Conservation (phyloP, 2,888 invertebrate genomes). For the Volucella inanis region DNA sequence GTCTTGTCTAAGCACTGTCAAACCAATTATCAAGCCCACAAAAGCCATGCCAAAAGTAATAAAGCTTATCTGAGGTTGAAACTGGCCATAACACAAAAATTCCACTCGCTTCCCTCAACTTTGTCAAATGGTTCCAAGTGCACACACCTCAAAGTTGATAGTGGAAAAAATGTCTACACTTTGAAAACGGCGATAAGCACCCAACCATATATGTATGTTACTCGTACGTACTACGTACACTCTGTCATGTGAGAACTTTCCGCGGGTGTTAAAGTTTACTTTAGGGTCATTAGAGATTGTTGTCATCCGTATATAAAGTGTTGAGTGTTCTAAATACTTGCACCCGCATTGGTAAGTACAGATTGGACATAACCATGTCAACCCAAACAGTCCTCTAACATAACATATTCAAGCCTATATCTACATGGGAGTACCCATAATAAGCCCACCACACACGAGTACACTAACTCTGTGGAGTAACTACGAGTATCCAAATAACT, state of each 20-base stretch:
- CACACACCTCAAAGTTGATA: constrained; percentile 34
- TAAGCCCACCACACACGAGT: too few relatives aligned
- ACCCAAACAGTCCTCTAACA: not conserved
- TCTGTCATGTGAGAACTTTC: constrained; percentile 6
- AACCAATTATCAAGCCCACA: constrained; percentile 37
- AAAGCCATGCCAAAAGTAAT: constrained; percentile 54
- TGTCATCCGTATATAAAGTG: constrained; percentile 29
- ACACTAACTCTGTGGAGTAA: too few relatives aligned
- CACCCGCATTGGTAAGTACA: not conserved
- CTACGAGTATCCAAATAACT: not conserved
- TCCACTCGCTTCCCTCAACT: not conserved
- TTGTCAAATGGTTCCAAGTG: constrained; percentile 18
- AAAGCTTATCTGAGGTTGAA: constrained; percentile 49
- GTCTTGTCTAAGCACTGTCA: constrained; percentile 8
- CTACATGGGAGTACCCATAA: constrained; percentile 10
- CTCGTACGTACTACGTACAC: too few relatives aligned
- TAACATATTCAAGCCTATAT: constrained; percentile 27
- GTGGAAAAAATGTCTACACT: constrained; percentile 27
- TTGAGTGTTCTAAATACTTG: constrained; percentile 14
- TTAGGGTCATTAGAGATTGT: constrained; percentile 28
- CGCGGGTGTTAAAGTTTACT: not conserved
- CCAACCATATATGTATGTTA: too few relatives aligned
- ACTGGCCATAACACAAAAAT: constrained; percentile 37
- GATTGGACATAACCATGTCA: not conserved
- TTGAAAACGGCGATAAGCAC: not conserved